A percentile compares a stretch with the other conserved stretches of the same genome.
Evolutionary conservation across 2,888 invertebrate species (phyloP).

Genomic region (Pyrocoelia pectoralis): DNA sequence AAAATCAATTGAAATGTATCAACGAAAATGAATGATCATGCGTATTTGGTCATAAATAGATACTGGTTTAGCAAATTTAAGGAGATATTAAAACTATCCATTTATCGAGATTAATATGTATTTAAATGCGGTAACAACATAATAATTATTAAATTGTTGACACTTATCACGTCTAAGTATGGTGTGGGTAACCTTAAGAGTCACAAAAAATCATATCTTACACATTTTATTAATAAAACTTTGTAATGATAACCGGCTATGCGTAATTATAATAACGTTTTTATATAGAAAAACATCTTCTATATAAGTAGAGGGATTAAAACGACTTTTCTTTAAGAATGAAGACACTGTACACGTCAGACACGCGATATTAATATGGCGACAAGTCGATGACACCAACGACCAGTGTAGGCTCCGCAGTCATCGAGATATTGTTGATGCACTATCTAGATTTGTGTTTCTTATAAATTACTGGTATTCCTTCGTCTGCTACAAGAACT

Average conservation of each 20-base stretch:
- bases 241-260: conserved; percentile 38
- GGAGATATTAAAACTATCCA: not conserved
- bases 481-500: conserved; percentile 53
- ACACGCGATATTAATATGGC: conserved; percentile 59
- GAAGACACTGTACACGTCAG: conserved; percentile 53
- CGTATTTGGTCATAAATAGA: no score
- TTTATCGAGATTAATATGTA: not conserved
- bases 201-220: not conserved
- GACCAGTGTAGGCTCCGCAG: conserved; percentile 55
- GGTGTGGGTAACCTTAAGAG: not conserved
- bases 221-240: conserved; percentile 3
- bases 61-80: not conserved
- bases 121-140: not conserved
- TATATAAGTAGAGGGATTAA: conserved; percentile 52
- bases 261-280: conserved; percentile 47
- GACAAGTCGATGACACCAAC: conserved; percentile 59
- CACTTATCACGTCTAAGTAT: not conserved
- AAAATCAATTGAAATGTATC: no score
- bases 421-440: conserved; percentile 57
- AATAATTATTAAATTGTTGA: not conserved
- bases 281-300: conserved; percentile 49
- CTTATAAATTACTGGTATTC: conserved; percentile 58
- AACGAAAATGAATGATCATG: no score
- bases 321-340: conserved; percentile 54
- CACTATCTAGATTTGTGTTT: conserved; percentile 57